Evolutionary conservation across 2,797 vertebrate species (phyloP).

Genomic region (Sibirionetta formosa): DNA sequence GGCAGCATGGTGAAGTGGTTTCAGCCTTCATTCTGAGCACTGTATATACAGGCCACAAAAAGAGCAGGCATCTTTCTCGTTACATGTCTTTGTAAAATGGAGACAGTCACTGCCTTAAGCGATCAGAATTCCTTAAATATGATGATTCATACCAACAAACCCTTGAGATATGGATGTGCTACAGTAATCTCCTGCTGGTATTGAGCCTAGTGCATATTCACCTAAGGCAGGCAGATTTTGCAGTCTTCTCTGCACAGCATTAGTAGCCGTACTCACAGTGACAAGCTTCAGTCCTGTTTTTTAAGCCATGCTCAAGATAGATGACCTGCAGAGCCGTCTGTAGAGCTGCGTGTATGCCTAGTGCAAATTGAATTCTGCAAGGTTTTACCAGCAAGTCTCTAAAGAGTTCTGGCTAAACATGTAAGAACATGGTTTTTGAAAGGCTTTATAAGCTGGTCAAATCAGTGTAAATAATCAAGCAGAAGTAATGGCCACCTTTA

Average conservation of each 20-base stretch:
- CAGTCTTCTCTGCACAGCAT: accelerated
- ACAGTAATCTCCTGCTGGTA: not conserved
- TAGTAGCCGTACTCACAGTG: not conserved
- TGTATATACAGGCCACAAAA: accelerated
- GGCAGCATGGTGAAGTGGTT: not conserved
- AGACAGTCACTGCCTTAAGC: not conserved
- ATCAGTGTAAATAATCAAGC: conserved; percentile 18
- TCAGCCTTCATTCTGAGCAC: not conserved
- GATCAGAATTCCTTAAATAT: not conserved
- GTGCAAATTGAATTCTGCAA: not conserved
- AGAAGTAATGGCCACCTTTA: not conserved
- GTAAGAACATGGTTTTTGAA: not conserved
- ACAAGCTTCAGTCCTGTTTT: not conserved
- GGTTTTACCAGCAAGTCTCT: conserved; percentile 18
- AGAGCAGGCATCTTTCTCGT: too few species aligned
- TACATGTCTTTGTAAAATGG: not conserved
- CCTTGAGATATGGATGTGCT: not conserved
- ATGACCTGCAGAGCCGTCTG: not conserved
- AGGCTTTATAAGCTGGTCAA: not conserved
- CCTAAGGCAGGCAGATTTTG: not conserved
- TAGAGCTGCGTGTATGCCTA: not conserved
- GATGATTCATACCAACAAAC: not conserved
- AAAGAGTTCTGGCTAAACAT: not conserved
- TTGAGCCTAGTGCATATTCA: accelerated
- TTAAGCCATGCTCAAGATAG: not conserved